Conservation (phyloP, 2,797 vertebrate genomes). For the Cyprinodon diabolis region DNA sequence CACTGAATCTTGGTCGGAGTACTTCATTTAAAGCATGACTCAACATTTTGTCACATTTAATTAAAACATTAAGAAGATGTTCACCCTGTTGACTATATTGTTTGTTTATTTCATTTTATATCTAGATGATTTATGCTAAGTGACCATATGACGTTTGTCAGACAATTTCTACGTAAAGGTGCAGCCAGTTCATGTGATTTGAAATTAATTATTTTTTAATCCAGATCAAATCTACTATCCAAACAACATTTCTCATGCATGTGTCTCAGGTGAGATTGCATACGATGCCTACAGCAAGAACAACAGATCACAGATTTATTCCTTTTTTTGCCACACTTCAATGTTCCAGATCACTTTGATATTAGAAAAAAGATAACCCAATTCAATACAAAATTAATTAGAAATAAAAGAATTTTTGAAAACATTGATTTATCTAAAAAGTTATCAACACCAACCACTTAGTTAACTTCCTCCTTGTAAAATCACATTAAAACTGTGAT, state of each 20-base stretch:
- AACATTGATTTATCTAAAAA: background rate
- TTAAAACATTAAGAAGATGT: background rate
- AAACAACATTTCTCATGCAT: background rate
- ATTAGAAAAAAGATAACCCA: background rate
- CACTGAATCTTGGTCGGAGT: slow-evolving; percentile 15
- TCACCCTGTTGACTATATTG: background rate
- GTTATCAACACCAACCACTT: background rate
- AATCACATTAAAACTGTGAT: too few species aligned
- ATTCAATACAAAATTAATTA: background rate
- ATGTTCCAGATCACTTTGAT: background rate
- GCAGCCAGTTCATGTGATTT: background rate
- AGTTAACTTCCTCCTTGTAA: too few species aligned
- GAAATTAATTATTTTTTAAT: background rate
- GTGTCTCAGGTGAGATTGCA: background rate
- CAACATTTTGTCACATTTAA: background rate
- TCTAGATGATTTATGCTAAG: background rate
- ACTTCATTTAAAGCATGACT: slow-evolving; percentile 7
- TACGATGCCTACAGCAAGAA: background rate
- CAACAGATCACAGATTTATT: background rate
- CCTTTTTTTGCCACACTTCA: background rate
- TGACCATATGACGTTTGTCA: background rate
- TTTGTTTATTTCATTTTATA: background rate
- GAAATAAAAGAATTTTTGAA: too few species aligned
- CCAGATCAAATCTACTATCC: background rate
- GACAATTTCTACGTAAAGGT: background rate